Percentiles rank a stretch among this genome's conserved stretches.
These are phyloP conservation scores for Helicoverpa armigera DNA, from an alignment of 1,140 invertebrate genomes.

Conservation along the genomic window DNA sequence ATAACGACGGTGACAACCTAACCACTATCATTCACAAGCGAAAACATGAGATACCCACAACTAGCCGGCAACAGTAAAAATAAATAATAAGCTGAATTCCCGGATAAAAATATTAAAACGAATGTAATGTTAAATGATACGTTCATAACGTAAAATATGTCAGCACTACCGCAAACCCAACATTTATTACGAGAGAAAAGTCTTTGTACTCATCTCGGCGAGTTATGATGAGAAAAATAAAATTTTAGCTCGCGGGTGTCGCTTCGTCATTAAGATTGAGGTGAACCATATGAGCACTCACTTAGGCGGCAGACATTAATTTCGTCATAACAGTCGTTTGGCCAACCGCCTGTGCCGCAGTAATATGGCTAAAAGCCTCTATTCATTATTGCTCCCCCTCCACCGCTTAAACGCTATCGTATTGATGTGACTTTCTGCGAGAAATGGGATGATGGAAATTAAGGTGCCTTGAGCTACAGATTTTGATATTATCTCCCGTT, in stretches of 20 bases:
- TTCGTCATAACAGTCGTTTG: slow-evolving; percentile 69
- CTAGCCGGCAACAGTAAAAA: not conserved
- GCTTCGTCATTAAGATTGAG: slow-evolving; percentile 53
- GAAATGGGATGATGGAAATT: slow-evolving; percentile 60
- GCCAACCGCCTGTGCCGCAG: slow-evolving; percentile 61
- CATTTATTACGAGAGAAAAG: slow-evolving; percentile 29
- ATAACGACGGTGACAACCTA: too few relatives aligned
- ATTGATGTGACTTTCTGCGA: slow-evolving; percentile 57
- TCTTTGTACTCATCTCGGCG: slow-evolving; percentile 16
- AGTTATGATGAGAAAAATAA: slow-evolving; percentile 37
- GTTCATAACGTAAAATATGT: slow-evolving; percentile 31
- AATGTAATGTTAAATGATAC: slow-evolving; percentile 34
- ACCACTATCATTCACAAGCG: too few relatives aligned
- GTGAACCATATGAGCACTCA: slow-evolving; percentile 62
- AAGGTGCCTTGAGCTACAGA: slow-evolving; percentile 47
- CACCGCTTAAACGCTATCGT: slow-evolving; percentile 52
- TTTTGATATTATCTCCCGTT: slow-evolving; percentile 44
- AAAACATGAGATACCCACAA: not conserved
- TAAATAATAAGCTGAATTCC: not conserved
- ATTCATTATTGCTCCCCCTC: slow-evolving; percentile 61
- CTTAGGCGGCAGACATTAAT: slow-evolving; percentile 69
- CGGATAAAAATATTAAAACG: slow-evolving; percentile 1
- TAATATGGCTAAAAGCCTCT: slow-evolving; percentile 73
- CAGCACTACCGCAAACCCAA: not conserved
- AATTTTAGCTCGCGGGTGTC: slow-evolving; percentile 44